Base-by-base conservation (phyloP, 2,888 invertebrate species). In the Graphium colonna region DNA sequence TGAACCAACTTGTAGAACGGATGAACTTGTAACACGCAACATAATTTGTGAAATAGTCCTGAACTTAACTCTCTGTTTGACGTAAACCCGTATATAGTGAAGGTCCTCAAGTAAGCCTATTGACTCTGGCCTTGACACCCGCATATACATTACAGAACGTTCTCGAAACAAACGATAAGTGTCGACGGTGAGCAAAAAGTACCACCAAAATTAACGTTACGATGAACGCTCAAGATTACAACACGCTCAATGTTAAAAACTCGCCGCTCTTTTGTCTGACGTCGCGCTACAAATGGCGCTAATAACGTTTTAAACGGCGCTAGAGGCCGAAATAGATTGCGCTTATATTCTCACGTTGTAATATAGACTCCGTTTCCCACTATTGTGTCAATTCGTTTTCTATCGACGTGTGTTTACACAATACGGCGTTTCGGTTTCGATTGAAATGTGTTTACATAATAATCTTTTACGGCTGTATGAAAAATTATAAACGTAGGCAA, bases 301-400 rank as follows among this genome's bases (percentile, higher is more conserved):
- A 79, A 79, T 75, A 71, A 73, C 64, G 67, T 60, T 64, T 73
- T 60, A 71, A 73, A 73, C 63, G 73, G 69, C 70, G 59, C 56
- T 65, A 60, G 71, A 77, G 75, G 74, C 62, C 73, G 60, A 64
- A 59, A 60, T 45, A 69, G 79, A 83, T 82, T 69, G 63, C 60
- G 82, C 81, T 80, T 77, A 69, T 75, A 79, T 76, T 72, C 81
- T 80, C 76, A 68, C 75, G 79, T 76, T 71, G 65, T 71, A 74
- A 73, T 72, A 71, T 57, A 60, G 59, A 65, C 63, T 70, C 68
- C 67, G 68, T 81, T n/a, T 84, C 83, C 74, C 82, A 82, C 78
- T 71, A 80, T 82, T 82, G 77, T 81, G 68, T 69, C 67, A 71
- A 77, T 72, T 70, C 66, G 68, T 74, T 75, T 70, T 74, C 69